Evolutionary conservation across 1,140 invertebrate species (phyloP), one percentile per base, ranked within the genome.

Genomic region (Acromyrmex charruanus): DNA sequence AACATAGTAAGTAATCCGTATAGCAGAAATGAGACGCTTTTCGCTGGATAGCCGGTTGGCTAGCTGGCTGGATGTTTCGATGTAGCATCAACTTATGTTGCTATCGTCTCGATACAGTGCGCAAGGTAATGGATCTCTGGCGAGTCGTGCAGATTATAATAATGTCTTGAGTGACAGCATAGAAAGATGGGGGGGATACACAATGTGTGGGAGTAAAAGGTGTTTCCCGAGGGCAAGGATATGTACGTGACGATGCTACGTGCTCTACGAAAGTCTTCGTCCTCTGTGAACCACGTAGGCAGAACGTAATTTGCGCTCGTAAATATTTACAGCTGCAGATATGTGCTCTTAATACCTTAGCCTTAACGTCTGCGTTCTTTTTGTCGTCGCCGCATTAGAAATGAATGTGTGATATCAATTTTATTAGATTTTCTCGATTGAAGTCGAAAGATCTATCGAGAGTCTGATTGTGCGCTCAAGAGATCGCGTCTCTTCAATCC

Each of bases 381-480:
- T 58, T 72, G 21, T 39, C n/a, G 21, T 59, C n/a, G 58, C 9
- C 10, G n/a, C n/a, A 25, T 39, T 31, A 16, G 28, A 59, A 58
- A 75, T 77, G 12, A 74, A 74, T 12, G 14, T 3, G 25, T n/a
- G 72, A 58, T 75, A 55, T 35, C 28, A 21, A 16, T 21, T 74
- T 49, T 71, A n/a, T 49, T 39, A 25, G 2, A 49, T 28, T 44
- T 77, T 39, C 59, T 21, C 31, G n/a, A 39, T 31, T 12, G 44
- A 28, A 51, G 35, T 16, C 61, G 82, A 51, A 71, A 71, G 51
- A 44, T 61, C 74, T 80, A 92, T 91, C 84, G 85, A 80, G 25
- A 69, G 85, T 91, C 71, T 65, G 89, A 92, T 93, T 92, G 91
- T 93, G 86, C 90, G 86, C 87, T 93, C 91, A 92, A 92, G 89